These are phyloP conservation scores for Eupithecia vulgata DNA, from an alignment of 2,888 invertebrate species.

Conservation along the genomic window DNA sequence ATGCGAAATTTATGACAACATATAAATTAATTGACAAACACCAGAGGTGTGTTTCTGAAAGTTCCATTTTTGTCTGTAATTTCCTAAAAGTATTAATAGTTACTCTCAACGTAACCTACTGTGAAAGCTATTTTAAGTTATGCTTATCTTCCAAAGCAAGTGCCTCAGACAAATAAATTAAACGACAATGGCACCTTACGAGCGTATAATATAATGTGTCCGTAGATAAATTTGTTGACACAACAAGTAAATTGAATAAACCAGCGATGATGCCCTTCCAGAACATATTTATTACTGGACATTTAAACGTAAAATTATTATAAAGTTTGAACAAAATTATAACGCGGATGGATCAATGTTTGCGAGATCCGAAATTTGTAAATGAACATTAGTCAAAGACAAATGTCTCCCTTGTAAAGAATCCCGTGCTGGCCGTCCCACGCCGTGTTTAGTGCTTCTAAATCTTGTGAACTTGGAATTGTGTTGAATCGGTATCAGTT, in stretches of 20 bases:
- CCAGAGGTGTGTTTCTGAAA: not conserved
- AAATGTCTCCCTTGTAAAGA: not conserved
- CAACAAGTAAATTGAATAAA: not conserved
- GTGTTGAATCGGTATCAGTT: conserved; percentile 47
- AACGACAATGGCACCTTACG: not conserved
- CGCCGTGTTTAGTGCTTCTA: conserved; percentile 40
- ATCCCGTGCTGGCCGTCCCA: conserved; percentile 43
- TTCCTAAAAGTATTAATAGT: not conserved
- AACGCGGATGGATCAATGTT: not conserved
- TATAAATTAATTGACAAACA: not conserved
- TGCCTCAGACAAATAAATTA: not conserved
- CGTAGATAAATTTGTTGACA: not conserved
- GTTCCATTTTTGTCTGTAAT: not conserved
- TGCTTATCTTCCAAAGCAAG: not conserved
- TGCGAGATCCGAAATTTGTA: not conserved
- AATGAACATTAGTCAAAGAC: not conserved
- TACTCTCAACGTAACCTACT: not conserved
- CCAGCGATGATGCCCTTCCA: not conserved
- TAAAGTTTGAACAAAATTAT: not conserved
- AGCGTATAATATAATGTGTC: not conserved
- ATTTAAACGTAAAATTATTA: not conserved
- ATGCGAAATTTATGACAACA: not conserved
- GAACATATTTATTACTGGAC: not conserved
- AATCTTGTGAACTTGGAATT: conserved; percentile 36
- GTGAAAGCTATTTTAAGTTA: not conserved